Evolutionary conservation across 2,797 vertebrate species (phyloP).

Genomic region (Catamblyrhynchus diadema): DNA sequence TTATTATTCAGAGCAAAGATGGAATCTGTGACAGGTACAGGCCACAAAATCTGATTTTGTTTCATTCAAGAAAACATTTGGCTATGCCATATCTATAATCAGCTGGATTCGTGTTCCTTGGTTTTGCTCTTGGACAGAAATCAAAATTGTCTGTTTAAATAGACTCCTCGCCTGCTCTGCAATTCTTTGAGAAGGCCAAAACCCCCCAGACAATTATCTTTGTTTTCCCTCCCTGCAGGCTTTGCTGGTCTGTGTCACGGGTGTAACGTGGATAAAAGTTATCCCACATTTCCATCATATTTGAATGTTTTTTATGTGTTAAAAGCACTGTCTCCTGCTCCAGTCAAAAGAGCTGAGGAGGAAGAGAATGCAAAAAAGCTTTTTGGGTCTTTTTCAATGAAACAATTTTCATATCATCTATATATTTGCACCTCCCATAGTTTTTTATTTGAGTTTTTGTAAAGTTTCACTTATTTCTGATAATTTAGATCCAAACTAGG

Average conservation of each 20-base stretch:
- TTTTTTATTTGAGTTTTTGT: neutral
- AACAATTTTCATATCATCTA: neutral
- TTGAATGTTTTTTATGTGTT: neutral
- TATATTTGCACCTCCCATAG: neutral
- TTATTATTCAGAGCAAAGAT: neutral
- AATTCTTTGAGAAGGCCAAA: neutral
- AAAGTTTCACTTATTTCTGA: neutral
- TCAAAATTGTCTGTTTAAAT: neutral
- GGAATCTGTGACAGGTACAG: neutral
- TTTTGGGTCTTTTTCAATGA: neutral
- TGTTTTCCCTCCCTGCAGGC: neutral
- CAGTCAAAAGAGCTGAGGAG: neutral
- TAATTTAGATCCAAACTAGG: neutral
- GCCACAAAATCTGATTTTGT: neutral
- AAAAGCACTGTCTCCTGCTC: neutral
- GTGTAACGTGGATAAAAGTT: neutral
- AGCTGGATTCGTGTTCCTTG: neutral
- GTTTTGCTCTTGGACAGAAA: neutral
- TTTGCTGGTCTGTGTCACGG: neutral
- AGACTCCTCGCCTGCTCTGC: neutral
- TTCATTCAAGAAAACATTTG: neutral
- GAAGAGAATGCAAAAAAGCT: neutral
- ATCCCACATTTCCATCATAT: neutral
- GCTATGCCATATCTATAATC: neutral
- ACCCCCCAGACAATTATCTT: neutral